Conservation (phyloP, 2,797 vertebrate genomes). For the Pseudochirops cupreus region DNA sequence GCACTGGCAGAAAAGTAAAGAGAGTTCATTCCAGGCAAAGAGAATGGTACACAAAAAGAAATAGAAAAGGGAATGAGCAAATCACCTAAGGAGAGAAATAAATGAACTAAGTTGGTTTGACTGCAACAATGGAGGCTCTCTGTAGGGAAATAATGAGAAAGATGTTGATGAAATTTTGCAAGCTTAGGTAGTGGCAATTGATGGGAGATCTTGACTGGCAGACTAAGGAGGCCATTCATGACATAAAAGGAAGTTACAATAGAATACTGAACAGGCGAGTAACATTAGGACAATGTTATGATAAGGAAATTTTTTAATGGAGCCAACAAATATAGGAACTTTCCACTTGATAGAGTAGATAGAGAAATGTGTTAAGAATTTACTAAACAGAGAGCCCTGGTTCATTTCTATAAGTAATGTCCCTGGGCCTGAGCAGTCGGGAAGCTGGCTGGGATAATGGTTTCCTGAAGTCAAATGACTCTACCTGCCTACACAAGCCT, state of each 20-base stretch:
- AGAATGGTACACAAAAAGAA: not conserved
- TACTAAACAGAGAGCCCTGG: conserved; percentile 54
- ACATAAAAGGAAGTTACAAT: conserved; percentile 12
- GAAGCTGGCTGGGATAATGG: conserved; percentile 70
- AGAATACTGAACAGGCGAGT: conserved; percentile 22
- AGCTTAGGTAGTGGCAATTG: not conserved
- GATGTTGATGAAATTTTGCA: not conserved
- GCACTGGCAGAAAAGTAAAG: conserved; percentile 5
- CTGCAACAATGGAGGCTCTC: not conserved
- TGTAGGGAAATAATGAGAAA: not conserved
- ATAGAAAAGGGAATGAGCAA: not conserved
- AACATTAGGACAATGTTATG: conserved; percentile 53
- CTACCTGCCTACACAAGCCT: conserved; percentile 75
- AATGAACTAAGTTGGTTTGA: not conserved
- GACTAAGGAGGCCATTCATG: conserved; percentile 12
- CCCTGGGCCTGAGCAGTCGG: conserved; percentile 67
- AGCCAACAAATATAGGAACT: conserved; percentile 54
- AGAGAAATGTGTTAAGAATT: conserved; percentile 52
- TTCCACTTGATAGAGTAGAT: conserved; percentile 32
- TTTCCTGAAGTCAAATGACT: conserved; percentile 79
- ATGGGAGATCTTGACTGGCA: conserved; percentile 17
- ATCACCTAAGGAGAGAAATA: not conserved
- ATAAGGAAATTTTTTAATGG: conserved; percentile 61
- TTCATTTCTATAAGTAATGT: conserved; percentile 70
- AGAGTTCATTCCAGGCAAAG: not conserved